phyloP scores from a whole-genome alignment of 2,113 vertebrate genomes.

The Cygnus buccinator region DNA sequence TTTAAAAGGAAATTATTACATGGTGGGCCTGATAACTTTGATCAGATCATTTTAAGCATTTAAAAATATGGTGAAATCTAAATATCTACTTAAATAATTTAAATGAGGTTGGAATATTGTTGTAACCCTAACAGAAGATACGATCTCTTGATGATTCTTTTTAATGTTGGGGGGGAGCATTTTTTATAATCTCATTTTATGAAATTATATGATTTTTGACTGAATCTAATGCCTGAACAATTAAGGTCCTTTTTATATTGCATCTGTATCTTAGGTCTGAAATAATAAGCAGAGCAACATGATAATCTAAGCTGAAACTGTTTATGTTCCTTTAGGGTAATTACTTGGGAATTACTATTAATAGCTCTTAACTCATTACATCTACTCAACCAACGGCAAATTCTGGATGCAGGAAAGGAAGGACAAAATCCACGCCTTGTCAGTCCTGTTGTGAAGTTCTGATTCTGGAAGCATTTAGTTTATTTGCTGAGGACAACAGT shows the following conservation, averaged over 20 bases:
- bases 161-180: neutral
- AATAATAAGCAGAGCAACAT: neutral
- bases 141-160: neutral
- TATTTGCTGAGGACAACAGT: neutral
- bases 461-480: neutral
- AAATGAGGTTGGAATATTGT: neutral
- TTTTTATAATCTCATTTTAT: neutral
- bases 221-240: neutral
- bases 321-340: neutral
- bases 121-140: neutral
- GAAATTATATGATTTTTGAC: neutral
- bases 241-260: neutral
- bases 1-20: neutral
- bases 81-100: neutral
- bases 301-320: constrained; percentile 1
- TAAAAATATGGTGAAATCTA: neutral
- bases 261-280: neutral
- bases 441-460: neutral
- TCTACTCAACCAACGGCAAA: neutral
- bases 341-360: neutral
- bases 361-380: neutral
- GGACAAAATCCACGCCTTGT: neutral
- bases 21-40: neutral
- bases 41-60: neutral
- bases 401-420: neutral